Conservation (phyloP, 2,113 vertebrate species). For the Sturnus vulgaris region DNA sequence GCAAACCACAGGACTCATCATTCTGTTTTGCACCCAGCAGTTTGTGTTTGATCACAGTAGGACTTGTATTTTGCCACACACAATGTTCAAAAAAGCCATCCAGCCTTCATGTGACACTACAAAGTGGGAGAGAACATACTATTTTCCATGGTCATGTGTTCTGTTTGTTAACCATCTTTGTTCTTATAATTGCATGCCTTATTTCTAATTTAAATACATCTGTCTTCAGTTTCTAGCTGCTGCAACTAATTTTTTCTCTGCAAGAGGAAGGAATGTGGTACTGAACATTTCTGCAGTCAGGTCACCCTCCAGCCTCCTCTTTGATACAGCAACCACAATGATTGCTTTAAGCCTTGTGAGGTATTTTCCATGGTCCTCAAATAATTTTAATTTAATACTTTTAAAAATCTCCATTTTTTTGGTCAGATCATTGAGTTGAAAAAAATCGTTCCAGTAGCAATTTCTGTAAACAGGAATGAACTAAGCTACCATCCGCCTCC, state of each 20-base stretch:
- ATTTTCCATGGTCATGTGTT: not conserved
- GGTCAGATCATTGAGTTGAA: not conserved
- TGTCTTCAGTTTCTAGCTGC: not conserved
- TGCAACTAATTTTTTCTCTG: not conserved
- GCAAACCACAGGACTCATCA: not conserved
- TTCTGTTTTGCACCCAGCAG: not conserved
- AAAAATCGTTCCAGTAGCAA: not conserved
- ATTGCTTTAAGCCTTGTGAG: not conserved
- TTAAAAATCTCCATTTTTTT: rapidly evolving
- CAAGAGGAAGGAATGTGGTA: not conserved
- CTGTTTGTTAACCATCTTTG: not conserved
- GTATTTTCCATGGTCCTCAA: not conserved
- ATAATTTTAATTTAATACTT: not conserved
- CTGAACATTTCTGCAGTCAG: not conserved
- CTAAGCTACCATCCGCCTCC: not conserved
- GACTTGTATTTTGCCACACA: not conserved
- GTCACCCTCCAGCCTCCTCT: not conserved
- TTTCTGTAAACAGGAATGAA: not conserved
- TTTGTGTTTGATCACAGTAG: not conserved
- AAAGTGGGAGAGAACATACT: not conserved
- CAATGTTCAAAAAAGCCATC: not conserved
- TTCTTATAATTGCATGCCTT: not conserved
- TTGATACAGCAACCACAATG: not conserved
- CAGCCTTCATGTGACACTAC: not conserved
- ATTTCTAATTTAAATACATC: not conserved